Evolutionary conservation across 2,113 vertebrate species (phyloP), one percentile per base, ranked within the genome.

Genomic region (Macrotus californicus): DNA sequence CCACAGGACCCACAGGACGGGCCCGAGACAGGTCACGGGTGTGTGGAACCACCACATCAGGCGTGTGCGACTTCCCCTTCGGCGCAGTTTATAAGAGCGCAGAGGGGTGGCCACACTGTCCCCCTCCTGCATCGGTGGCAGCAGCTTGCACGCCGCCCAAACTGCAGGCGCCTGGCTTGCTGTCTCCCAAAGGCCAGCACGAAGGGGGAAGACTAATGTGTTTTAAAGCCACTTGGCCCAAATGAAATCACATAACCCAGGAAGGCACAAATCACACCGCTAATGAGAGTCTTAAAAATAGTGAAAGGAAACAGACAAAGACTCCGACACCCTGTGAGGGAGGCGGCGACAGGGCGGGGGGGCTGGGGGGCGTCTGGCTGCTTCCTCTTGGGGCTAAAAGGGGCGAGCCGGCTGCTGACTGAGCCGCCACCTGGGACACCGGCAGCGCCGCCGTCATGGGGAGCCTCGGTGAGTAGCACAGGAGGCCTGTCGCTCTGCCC

Each of bases 161-260:
- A 39, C 24, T 2, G 0, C 34, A 0, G 24, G 52, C 11, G 8
- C 84, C 64, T 31, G 54, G 21, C 81, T 70, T 13, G 56, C 70
- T 7, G 9, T 16, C 61, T 54, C 95, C 96, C 90, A 6, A 26
- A 83, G 95, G 94, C 94, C 2, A 46, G 64, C 0, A 0, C 3
- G 16, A 54, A 48, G 94, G 36, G 64, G 54, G 52, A 7, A 43
- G 66, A 70, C 54, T 94, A 95, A 97, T 97, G 91, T 61, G 89
- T 21, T 95, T 94, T 95, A 86, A 95, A 96, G 26, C 94, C 93
- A 94, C 96, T 96, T 34, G 87, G 93, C 82, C 82, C 94, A 95
- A 95, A 96, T 97, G 96, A 86, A 89, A 97, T 97, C 94, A 96
- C 22, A 31, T 64, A 61, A 88, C 81, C 72, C 92, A 89, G 96